Evolutionary conservation across 2,888 invertebrate genomes (phyloP).

Genomic region (Eretmocerus hayati): DNA sequence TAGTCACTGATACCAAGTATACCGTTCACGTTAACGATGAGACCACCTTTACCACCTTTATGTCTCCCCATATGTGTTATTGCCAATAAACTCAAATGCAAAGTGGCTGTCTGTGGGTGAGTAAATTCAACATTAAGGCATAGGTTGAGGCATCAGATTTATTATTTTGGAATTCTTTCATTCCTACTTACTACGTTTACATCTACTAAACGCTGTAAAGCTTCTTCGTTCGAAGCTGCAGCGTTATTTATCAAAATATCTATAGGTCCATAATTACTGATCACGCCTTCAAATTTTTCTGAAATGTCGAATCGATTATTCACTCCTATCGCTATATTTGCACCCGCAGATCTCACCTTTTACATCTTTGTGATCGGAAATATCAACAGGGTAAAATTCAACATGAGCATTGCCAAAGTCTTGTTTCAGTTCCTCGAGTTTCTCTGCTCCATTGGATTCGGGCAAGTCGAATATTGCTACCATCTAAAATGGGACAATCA

Average conservation of each 20-base stretch:
- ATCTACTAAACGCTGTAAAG: conserved; percentile 35
- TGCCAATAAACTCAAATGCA: conserved; percentile 43
- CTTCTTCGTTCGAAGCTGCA: conserved; percentile 35
- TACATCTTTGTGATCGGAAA: conserved; percentile 46
- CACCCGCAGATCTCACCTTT: no score
- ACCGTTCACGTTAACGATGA: conserved; percentile 58
- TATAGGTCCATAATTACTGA: conserved; percentile 43
- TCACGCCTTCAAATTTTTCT: conserved; percentile 16
- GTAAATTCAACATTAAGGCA: no score
- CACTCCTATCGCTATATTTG: no score
- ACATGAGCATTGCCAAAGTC: conserved; percentile 48
- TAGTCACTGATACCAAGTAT: conserved; percentile 51
- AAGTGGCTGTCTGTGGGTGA: conserved; percentile 39
- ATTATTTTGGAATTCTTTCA: no score
- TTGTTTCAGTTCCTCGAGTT: conserved; percentile 44
- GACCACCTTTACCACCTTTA: conserved; percentile 52
- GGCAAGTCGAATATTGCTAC: conserved; percentile 44
- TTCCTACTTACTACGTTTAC: conserved; percentile 35
- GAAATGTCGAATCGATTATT: neutral
- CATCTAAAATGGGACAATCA: conserved; percentile 21
- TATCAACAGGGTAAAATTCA: conserved; percentile 50
- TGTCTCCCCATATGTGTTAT: conserved; percentile 46
- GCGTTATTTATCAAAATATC: conserved; percentile 51
- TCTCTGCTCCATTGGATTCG: conserved; percentile 43
- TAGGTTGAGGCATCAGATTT: no score